These are phyloP conservation scores for Sesia bembeciformis DNA, from an alignment of 2,888 invertebrate genomes.

Conservation along the genomic window DNA sequence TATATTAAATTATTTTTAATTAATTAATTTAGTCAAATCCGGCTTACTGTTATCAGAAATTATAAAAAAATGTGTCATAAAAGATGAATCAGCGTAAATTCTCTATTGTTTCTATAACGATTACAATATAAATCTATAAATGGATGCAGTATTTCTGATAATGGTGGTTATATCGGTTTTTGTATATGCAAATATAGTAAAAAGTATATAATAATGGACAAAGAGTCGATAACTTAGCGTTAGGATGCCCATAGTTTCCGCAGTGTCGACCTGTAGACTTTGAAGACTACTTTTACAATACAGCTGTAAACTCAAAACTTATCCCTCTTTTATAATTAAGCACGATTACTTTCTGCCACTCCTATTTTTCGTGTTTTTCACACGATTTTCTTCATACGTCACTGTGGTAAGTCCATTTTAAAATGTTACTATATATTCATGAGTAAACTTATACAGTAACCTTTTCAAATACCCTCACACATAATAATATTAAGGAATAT, in stretches of 20 bases:
- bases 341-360: conserved; percentile 28
- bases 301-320: conserved; percentile 68
- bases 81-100: conserved; percentile 39
- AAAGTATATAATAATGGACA: conserved; percentile 59
- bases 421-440: not conserved
- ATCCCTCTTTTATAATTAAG: conserved; percentile 57
- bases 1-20: conserved; percentile 16
- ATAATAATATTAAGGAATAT: conserved; percentile 16
- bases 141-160: conserved; percentile 58
- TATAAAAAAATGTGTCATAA: conserved; percentile 46
- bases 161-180: conserved; percentile 55
- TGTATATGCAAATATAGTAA: conserved; percentile 59
- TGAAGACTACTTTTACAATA: conserved; percentile 39
- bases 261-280: conserved; percentile 63
- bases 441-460: not conserved
- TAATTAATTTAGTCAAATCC: conserved; percentile 33
- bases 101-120: conserved; percentile 44
- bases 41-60: conserved; percentile 49
- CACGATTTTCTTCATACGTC: conserved; percentile 6
- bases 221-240: conserved; percentile 62
- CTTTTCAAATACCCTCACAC: not conserved
- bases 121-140: conserved; percentile 26
- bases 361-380: conserved; percentile 20
- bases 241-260: conserved; percentile 71
- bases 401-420: conserved; percentile 22